These are phyloP conservation scores for Gastracanthus pulcherrimus DNA, from an alignment of 2,888 invertebrate genomes.

Conservation along the genomic window DNA sequence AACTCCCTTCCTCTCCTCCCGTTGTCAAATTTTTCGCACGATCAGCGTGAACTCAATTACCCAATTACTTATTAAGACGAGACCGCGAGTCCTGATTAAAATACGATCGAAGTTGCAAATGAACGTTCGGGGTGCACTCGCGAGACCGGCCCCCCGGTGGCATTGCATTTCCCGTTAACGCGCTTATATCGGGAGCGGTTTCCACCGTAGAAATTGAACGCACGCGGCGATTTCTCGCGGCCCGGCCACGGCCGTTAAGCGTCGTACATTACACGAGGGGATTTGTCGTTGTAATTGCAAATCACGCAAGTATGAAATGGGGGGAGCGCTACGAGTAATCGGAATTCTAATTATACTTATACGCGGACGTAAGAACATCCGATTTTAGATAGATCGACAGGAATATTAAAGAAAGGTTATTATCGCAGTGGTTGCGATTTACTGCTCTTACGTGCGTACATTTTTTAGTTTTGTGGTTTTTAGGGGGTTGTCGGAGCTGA, in stretches of 20 bases:
- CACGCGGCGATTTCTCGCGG: slow-evolving; percentile 33
- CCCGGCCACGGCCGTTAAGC: slow-evolving; percentile 19
- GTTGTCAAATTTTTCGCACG: too few species aligned
- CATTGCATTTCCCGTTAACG: slow-evolving; percentile 25
- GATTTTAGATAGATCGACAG: background rate
- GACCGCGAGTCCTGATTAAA: background rate
- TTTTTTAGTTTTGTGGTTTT: too few species aligned
- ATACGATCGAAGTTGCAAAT: background rate
- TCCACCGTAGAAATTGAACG: slow-evolving; percentile 29
- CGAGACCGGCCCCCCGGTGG: too few species aligned
- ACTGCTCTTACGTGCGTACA: background rate
- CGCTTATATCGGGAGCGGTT: slow-evolving; percentile 7
- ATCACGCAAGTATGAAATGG: slow-evolving; percentile 23
- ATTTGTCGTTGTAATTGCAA: slow-evolving; percentile 43
- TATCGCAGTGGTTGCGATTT: background rate
- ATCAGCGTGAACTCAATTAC: too few species aligned
- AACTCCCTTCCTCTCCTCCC: too few species aligned
- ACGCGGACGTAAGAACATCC: background rate
- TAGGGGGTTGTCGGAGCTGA: too few species aligned
- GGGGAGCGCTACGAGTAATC: background rate
- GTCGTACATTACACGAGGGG: slow-evolving; percentile 18
- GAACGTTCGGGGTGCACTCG: background rate
- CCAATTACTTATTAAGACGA: background rate
- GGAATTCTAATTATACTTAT: slow-evolving; percentile 26
- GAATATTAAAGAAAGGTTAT: background rate